phyloP scores from a whole-genome alignment of 1,140 invertebrate species.

The Musca vetustissima region DNA sequence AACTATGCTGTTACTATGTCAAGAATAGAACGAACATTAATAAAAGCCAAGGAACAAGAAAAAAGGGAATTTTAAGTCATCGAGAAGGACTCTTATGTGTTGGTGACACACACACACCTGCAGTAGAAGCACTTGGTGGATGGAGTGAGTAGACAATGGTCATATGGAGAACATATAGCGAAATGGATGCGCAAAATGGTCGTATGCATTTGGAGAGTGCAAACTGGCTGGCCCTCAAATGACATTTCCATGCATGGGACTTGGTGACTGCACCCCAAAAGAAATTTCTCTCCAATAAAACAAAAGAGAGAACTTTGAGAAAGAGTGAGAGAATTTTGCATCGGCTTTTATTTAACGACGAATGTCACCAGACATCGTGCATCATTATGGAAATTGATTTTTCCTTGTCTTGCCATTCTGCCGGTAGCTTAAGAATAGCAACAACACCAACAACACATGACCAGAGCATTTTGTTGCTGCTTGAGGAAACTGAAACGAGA shows the following conservation, averaged over 20 bases:
- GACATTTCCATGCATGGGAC: background rate
- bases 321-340: background rate
- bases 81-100: too few relatives aligned
- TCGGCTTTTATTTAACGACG: conserved; percentile 9
- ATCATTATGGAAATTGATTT: conserved; percentile 25
- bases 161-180: background rate
- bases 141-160: background rate
- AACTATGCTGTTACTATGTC: conserved; percentile 17
- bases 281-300: too few relatives aligned
- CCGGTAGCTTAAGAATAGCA: too few relatives aligned
- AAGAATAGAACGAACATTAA: conserved; percentile 10
- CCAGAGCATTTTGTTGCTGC: too few relatives aligned
- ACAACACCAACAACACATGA: too few relatives aligned
- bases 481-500: too few relatives aligned
- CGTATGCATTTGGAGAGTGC: too few relatives aligned
- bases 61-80: conserved; percentile 3
- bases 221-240: too few relatives aligned
- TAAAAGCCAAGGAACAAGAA: background rate
- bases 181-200: background rate
- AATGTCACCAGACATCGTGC: conserved; percentile 11
- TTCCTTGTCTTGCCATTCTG: background rate
- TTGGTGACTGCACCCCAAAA: background rate
- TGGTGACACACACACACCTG: background rate
- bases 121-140: too few relatives aligned
- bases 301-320: background rate